Evolutionary conservation across 2,113 vertebrate genomes (phyloP), one percentile per base, ranked within the genome.

Genomic region (Ciconia boyciana): DNA sequence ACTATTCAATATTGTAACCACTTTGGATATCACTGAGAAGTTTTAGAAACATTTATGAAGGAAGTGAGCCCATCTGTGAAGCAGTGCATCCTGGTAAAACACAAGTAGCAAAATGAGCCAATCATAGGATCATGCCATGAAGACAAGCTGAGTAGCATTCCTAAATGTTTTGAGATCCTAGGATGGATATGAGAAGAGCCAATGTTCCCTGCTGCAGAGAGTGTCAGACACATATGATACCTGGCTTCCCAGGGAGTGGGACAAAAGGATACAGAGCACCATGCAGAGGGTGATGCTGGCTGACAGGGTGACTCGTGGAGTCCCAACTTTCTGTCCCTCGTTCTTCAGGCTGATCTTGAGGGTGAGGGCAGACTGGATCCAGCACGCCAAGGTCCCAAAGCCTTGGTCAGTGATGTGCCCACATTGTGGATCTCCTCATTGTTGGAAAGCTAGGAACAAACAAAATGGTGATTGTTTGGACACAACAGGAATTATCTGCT

Each of bases 221-320:
- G 9, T 20, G 10, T 36, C 3, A 1, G 74, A 43, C 17, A 34
- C 1, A 5, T 22, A 41, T 2, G 21, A 41, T 4, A 82, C 31
- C 61, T 52, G 43, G 16, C 48, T 46, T 70, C 39, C 61, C 6
- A 7, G 28, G 36, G 20, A 77, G 32, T 3, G 1, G 64, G 44
- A 66, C 60, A 29, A 93, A 99, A 99, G 99, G 99, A 99, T 99
- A 99, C 99, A 98, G 69, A 99, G 97, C 54, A 99, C 97, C 83
- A 99, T 96, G 3, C 98, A 99, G 93, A 98, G 80, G 11, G 99
- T 99, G 96, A 99, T 98, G 29, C 93, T 91, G 6, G 96, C 98
- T 1, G 99, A 99, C 82, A 99, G 85, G 86, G 98, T 93, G 24
- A 99, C 98, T 18, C 99, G 98, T 8, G 98, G 79, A 82, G 99